These are phyloP conservation scores for Alligator sinensis DNA, from an alignment of 2,113 vertebrate species.

Conservation along the genomic window DNA sequence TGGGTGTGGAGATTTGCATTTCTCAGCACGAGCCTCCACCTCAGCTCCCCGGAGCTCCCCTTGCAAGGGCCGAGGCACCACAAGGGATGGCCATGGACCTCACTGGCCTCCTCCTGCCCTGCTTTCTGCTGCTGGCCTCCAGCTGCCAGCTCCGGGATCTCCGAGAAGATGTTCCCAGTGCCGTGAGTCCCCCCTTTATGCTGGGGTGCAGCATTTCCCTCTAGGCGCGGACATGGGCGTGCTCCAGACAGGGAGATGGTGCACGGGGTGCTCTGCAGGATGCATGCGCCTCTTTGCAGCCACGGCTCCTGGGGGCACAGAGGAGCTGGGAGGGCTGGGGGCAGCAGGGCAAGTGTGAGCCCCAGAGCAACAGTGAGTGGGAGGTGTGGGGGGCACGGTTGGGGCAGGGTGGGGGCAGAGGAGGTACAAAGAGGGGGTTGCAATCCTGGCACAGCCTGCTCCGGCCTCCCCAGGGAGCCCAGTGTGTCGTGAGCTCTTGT, in stretches of 20 bases:
- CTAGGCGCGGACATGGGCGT: not conserved
- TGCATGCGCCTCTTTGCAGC: no score
- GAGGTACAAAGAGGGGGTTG: no score
- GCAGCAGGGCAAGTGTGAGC: no score
- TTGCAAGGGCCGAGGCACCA: not conserved
- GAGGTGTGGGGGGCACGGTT: no score
- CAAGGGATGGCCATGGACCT: not conserved
- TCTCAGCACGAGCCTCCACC: not conserved
- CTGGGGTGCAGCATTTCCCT: not conserved
- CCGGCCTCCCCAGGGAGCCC: not conserved
- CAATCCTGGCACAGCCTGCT: no score
- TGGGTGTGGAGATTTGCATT: conserved; percentile 44
- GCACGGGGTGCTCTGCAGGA: no score
- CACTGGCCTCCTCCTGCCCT: not conserved
- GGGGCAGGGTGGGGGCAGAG: no score
- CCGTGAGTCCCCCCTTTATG: not conserved
- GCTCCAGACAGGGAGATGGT: no score
- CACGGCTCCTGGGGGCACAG: not conserved
- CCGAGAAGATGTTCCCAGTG: not conserved
- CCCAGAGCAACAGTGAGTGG: no score
- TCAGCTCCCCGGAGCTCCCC: not conserved
- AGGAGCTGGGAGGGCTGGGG: not conserved
- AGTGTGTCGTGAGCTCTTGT: not conserved
- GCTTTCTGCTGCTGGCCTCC: conserved; percentile 18
- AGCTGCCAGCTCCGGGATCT: not conserved